phyloP scores from a whole-genome alignment of 1,140 invertebrate genomes.

The Pogonomyrmex barbatus region DNA sequence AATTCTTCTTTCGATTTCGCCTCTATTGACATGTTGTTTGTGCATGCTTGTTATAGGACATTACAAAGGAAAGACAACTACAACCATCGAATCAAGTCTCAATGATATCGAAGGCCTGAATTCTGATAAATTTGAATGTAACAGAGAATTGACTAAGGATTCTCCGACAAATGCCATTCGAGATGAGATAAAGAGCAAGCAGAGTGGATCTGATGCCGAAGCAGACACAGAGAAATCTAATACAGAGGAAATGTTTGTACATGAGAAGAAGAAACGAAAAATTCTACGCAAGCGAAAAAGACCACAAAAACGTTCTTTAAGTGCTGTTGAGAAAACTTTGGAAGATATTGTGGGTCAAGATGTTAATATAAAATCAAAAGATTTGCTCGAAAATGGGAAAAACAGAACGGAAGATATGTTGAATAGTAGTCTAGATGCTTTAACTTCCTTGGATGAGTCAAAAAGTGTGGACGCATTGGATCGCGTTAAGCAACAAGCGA shows the following conservation, averaged over 20 bases:
- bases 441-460: conserved; percentile 67
- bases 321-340: conserved; percentile 70
- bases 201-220: conserved; percentile 84
- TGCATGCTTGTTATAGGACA: conserved; percentile 74
- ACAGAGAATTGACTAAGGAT: conserved; percentile 68
- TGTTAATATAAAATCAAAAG: conserved; percentile 72
- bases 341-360: conserved; percentile 75
- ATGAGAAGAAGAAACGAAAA: conserved; percentile 84
- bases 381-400: conserved; percentile 66
- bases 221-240: conserved; percentile 86
- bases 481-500: conserved; percentile 81
- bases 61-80: conserved; percentile 84
- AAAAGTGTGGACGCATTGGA: conserved; percentile 79
- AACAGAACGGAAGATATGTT: conserved; percentile 65
- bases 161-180: conserved; percentile 70
- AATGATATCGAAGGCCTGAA: conserved; percentile 77
- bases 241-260: conserved; percentile 83
- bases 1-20: not conserved
- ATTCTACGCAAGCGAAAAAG: conserved; percentile 83
- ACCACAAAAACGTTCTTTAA: conserved; percentile 79
- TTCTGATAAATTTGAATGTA: conserved; percentile 68
- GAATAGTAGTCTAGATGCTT: conserved; percentile 70
- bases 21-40: conserved; percentile 24
- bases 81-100: conserved; percentile 83
- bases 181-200: conserved; percentile 73